Conservation (phyloP, 2,888 invertebrate species). For the Laothoe populi region DNA sequence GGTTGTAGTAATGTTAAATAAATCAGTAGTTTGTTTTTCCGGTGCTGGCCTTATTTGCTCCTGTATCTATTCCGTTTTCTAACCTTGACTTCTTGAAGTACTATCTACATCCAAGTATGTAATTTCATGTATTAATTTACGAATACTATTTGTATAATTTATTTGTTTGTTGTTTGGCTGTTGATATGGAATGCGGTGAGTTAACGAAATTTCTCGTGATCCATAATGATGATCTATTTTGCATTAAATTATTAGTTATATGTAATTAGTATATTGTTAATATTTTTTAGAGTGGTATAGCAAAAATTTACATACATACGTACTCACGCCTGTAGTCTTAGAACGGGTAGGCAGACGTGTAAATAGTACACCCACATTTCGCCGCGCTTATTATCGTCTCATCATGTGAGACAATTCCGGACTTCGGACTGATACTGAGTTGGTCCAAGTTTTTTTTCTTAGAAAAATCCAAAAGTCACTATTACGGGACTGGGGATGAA, state of each 20-base stretch:
- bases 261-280: no score
- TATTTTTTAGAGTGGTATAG: no score
- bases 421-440: no score
- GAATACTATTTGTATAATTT: neutral
- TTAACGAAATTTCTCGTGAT: neutral
- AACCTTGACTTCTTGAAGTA: constrained; percentile 8
- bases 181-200: neutral
- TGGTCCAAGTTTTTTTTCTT: no score
- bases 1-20: constrained; percentile 56
- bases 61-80: neutral
- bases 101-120: neutral
- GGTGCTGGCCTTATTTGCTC: constrained; percentile 23
- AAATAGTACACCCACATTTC: no score
- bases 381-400: no score
- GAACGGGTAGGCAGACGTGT: no score
- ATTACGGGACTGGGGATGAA: no score
- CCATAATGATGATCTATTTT: neutral
- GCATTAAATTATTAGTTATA: neutral
- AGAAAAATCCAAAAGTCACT: no score
- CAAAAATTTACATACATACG: no score
- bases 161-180: neutral
- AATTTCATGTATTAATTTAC: constrained; percentile 3
- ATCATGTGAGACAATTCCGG: no score
- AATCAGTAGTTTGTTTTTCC: constrained; percentile 63
- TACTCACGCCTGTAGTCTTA: no score